These are phyloP conservation scores for Drosophila pseudoobscura DNA, from an alignment of 1,140 invertebrate genomes.

Conservation along the genomic window DNA sequence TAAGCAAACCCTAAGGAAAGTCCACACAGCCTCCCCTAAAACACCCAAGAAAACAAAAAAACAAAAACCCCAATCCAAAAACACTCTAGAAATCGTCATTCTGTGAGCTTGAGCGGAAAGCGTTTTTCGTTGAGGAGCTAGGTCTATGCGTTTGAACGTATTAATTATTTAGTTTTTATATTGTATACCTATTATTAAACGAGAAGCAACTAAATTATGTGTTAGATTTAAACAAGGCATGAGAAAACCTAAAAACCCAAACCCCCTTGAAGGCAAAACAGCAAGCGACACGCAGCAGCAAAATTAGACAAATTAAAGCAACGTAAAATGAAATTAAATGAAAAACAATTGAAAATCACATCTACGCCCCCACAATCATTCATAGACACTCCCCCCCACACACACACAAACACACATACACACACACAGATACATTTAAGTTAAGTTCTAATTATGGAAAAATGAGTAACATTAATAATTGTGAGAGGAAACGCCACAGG, in stretches of 20 bases:
- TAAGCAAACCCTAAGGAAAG: slow-evolving; percentile 30
- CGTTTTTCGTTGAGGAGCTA: slow-evolving; percentile 45
- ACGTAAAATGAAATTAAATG: background rate
- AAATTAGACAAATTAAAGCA: slow-evolving; percentile 26
- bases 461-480: slow-evolving; percentile 30
- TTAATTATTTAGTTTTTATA: slow-evolving; percentile 82
- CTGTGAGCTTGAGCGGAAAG: slow-evolving; percentile 24
- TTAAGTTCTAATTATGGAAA: slow-evolving; percentile 42
- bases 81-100: slow-evolving; percentile 1
- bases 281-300: slow-evolving; percentile 33
- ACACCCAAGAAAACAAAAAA: background rate
- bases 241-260: slow-evolving; percentile 36
- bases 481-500: slow-evolving; percentile 15
- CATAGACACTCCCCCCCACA: slow-evolving; percentile 34
- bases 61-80: slow-evolving; percentile 4
- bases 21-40: slow-evolving; percentile 8
- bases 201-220: slow-evolving; percentile 74
- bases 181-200: slow-evolving; percentile 65
- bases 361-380: slow-evolving; percentile 32
- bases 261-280: background rate
- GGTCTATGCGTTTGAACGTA: slow-evolving; percentile 69
- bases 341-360: slow-evolving; percentile 60
- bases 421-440: slow-evolving; percentile 33
- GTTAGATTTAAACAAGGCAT: slow-evolving; percentile 63
- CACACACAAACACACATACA: slow-evolving; percentile 23